These are phyloP conservation scores for Clusia tigrina DNA, from an alignment of 2,888 invertebrate genomes.

Conservation along the genomic window DNA sequence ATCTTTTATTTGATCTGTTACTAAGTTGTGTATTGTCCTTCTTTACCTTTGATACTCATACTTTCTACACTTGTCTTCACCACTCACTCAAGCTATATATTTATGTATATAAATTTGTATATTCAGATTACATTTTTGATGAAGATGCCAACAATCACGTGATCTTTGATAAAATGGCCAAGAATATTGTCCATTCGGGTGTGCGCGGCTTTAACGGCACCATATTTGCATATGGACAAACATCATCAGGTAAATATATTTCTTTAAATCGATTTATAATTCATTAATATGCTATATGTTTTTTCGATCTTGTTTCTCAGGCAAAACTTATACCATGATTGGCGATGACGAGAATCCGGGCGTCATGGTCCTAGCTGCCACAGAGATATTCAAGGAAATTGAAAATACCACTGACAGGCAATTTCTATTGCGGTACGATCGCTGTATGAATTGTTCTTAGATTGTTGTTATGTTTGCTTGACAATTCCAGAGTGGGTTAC, in stretches of 20 bases:
- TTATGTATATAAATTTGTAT: too few relatives aligned
- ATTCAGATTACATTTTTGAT: constrained; percentile 79
- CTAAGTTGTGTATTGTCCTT: too few relatives aligned
- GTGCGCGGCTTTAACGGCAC: constrained; percentile 84
- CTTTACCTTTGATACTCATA: too few relatives aligned
- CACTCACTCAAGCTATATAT: too few relatives aligned
- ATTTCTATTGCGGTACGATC: constrained; percentile 70
- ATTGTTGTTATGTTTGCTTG: constrained; percentile 10
- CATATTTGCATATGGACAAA: constrained; percentile 91
- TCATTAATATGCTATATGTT: background rate
- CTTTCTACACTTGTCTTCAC: background rate
- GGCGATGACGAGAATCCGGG: constrained; percentile 76
- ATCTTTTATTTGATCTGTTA: too few relatives aligned
- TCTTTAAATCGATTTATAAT: background rate
- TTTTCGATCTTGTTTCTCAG: constrained; percentile 38
- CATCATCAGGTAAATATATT: constrained; percentile 74
- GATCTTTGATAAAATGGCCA: constrained; percentile 74
- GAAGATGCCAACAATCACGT: constrained; percentile 68
- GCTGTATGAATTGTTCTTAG: background rate
- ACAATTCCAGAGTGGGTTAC: constrained; percentile 74
- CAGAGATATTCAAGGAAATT: constrained; percentile 75
- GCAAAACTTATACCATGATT: constrained; percentile 84
- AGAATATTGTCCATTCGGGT: constrained; percentile 76
- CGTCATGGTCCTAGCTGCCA: constrained; percentile 76
- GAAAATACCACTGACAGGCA: constrained; percentile 70